These are phyloP conservation scores for Cepphus grylle DNA, from an alignment of 2,113 vertebrate genomes.

Conservation along the genomic window DNA sequence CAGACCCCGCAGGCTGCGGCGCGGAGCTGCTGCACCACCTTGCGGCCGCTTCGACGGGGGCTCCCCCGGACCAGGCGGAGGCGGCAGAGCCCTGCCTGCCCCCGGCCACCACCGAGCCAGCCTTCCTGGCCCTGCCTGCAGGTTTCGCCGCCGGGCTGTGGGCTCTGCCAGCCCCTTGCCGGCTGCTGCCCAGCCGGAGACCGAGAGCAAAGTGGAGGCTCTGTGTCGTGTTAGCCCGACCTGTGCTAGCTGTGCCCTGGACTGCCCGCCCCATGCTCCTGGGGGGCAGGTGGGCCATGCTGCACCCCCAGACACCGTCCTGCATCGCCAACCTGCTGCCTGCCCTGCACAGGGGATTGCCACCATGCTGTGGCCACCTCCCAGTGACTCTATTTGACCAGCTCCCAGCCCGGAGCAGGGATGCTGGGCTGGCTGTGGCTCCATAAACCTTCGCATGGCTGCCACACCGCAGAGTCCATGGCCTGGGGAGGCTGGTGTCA, in stretches of 20 bases:
- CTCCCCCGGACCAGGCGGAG: no score
- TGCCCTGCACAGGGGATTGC: background rate
- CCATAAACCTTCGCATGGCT: background rate
- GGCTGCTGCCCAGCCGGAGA: background rate
- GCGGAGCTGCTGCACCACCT: background rate
- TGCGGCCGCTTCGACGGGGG: background rate
- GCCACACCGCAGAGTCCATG: fast-evolving
- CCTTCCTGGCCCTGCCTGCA: background rate
- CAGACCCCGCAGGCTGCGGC: background rate
- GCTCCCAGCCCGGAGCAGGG: background rate
- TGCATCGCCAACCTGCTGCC: background rate
- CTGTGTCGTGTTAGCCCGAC: fast-evolving
- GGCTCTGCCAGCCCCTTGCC: background rate
- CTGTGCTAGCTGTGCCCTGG: background rate
- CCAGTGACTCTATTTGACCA: background rate
- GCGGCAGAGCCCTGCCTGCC: background rate
- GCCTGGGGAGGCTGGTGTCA: background rate
- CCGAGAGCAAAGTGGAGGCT: background rate
- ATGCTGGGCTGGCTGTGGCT: background rate
- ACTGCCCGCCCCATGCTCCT: background rate
- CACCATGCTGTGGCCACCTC: background rate
- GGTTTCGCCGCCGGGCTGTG: background rate
- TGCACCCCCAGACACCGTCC: background rate
- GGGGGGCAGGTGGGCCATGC: background rate
- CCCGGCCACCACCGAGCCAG: background rate